Evolutionary conservation across 2,888 invertebrate genomes (phyloP).

Genomic region (Hemithea aestivaria): DNA sequence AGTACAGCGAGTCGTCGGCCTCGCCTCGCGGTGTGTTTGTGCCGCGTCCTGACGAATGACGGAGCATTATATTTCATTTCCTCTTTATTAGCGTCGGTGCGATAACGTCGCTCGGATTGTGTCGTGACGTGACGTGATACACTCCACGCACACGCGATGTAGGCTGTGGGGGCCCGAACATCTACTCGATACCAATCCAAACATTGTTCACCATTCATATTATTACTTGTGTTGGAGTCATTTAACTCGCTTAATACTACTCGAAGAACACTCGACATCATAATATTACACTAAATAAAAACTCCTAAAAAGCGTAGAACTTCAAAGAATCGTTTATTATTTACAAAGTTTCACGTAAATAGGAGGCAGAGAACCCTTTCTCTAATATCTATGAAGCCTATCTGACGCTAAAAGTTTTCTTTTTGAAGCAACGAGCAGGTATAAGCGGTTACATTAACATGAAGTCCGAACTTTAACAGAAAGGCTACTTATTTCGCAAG

Average conservation of each 20-base stretch:
- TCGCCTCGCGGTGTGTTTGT: not conserved
- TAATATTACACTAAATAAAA: no score
- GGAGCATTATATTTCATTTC: constrained; percentile 21
- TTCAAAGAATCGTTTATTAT: no score
- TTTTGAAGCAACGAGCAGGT: constrained; percentile 4
- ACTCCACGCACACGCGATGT: constrained; percentile 10
- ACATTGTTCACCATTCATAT: no score
- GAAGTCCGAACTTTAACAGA: constrained; percentile 10
- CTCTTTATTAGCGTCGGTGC: constrained; percentile 15
- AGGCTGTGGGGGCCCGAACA: constrained; percentile 3
- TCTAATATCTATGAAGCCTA: not conserved
- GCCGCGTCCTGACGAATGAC: constrained; percentile 8
- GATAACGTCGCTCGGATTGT: constrained; percentile 23
- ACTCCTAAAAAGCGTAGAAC: no score
- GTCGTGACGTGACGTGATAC: constrained; percentile 19
- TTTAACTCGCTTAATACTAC: no score
- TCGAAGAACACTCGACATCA: no score
- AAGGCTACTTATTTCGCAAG: constrained; percentile 8
- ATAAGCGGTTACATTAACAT: constrained; percentile 11
- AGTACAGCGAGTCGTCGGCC: not conserved
- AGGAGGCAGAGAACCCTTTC: not conserved
- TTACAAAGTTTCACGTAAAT: no score
- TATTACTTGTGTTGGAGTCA: no score
- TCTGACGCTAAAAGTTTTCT: constrained; percentile 2
- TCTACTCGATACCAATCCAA: no score